These are phyloP conservation scores for Scrobipalpa atriplicella DNA, from an alignment of 2,888 invertebrate genomes.

Conservation along the genomic window DNA sequence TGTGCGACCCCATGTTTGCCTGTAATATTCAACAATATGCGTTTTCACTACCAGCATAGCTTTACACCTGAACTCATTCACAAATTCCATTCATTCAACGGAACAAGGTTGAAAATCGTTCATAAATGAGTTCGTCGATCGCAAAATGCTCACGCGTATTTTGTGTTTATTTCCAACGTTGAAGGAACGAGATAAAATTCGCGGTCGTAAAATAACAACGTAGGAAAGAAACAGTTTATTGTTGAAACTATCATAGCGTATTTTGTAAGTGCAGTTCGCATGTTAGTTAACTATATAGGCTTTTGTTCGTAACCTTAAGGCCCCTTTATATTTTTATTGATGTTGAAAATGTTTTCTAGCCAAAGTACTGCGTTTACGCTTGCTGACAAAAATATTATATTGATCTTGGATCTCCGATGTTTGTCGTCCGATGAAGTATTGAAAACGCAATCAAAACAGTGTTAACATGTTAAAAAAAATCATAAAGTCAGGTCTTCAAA, in stretches of 20 bases:
- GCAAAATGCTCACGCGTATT: slow-evolving; percentile 29
- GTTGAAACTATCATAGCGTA: slow-evolving; percentile 58
- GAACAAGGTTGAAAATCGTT: slow-evolving; percentile 56
- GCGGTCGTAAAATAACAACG: slow-evolving; percentile 64
- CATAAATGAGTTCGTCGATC: slow-evolving; percentile 46
- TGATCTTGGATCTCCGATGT: no score
- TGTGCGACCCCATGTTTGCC: slow-evolving; percentile 64
- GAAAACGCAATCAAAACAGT: no score
- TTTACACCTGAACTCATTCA: slow-evolving; percentile 17
- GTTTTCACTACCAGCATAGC: slow-evolving; percentile 50
- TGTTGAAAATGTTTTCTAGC: no score
- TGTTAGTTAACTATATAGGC: slow-evolving; percentile 52
- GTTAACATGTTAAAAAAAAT: no score
- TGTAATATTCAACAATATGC: slow-evolving; percentile 64
- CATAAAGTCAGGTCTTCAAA: no score
- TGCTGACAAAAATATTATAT: no score
- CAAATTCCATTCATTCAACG: slow-evolving; percentile 31
- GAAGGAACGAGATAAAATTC: slow-evolving; percentile 69
- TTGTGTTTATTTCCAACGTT: slow-evolving; percentile 64
- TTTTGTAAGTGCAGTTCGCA: slow-evolving; percentile 46
- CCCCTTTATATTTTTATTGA: no score
- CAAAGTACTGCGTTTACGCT: no score
- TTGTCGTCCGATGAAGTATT: no score
- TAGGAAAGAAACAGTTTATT: slow-evolving; percentile 60
- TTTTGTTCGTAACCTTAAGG: slow-evolving; percentile 45